Conservation (phyloP, 1,140 invertebrate genomes). For the Drosophila prosaltans region DNA sequence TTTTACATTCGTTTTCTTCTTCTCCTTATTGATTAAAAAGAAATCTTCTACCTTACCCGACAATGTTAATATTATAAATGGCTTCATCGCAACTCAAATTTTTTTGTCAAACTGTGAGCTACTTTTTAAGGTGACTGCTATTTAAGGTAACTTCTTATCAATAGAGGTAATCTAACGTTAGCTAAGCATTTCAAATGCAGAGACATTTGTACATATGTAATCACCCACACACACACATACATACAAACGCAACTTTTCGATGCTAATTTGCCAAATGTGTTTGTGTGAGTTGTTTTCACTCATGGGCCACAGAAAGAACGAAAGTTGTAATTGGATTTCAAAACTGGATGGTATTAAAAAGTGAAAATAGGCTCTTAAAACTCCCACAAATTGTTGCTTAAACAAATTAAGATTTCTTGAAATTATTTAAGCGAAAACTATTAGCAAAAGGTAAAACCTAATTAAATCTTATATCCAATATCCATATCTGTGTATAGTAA, state of each 20-base stretch:
- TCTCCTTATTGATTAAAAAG: too few relatives aligned
- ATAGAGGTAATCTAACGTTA: slow-evolving; percentile 40
- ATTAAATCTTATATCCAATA: too few relatives aligned
- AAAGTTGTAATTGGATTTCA: slow-evolving; percentile 38
- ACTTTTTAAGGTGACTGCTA: slow-evolving; percentile 45
- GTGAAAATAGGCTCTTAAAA: not conserved
- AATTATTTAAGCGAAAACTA: too few relatives aligned
- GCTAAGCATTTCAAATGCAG: slow-evolving; percentile 35
- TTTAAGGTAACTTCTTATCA: slow-evolving; percentile 61
- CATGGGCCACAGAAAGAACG: slow-evolving; percentile 50
- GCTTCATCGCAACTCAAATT: slow-evolving; percentile 46
- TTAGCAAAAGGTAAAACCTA: too few relatives aligned
- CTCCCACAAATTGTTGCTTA: not conserved
- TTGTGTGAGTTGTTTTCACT: not conserved
- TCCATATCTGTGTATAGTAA: too few relatives aligned
- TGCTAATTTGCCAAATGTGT: slow-evolving; percentile 39
- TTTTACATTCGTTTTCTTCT: not conserved
- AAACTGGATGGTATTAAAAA: slow-evolving; percentile 19
- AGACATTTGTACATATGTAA: slow-evolving; percentile 60
- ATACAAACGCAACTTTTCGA: not conserved
- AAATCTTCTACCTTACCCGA: slow-evolving; percentile 40
- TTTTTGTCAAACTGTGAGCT: slow-evolving; percentile 51
- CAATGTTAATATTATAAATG: slow-evolving; percentile 32
- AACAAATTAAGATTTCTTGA: too few relatives aligned
- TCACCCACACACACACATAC: slow-evolving; percentile 57